Conservation (phyloP, 2,797 vertebrate genomes). For the Rhadinocentrus ornatus region DNA sequence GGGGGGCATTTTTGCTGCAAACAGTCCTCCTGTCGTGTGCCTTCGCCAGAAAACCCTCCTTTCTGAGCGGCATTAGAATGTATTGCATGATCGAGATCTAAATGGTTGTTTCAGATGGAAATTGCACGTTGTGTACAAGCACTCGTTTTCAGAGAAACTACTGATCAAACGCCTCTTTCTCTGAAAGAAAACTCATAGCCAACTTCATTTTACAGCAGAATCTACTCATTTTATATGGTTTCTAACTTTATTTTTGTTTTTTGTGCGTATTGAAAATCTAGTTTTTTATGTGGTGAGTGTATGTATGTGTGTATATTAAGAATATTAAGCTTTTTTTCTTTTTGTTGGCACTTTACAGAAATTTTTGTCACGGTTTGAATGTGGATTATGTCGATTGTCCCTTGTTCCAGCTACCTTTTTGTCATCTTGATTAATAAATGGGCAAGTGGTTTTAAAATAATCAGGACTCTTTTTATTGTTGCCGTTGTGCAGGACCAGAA, state of each 20-base stretch:
- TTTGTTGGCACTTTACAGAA: slow-evolving; percentile 78
- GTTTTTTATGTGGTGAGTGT: slow-evolving; percentile 71
- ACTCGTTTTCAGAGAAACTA: slow-evolving; percentile 62
- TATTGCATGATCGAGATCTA: slow-evolving; percentile 27
- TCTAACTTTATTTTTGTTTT: slow-evolving; percentile 25
- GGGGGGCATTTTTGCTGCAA: slow-evolving; percentile 25
- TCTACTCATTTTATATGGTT: slow-evolving; percentile 48
- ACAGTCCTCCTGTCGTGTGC: slow-evolving; percentile 54
- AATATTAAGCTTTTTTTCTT: slow-evolving; percentile 59
- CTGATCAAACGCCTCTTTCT: slow-evolving; percentile 62
- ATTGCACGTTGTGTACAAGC: slow-evolving; percentile 61
- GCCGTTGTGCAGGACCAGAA: not conserved
- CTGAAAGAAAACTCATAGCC: slow-evolving; percentile 29
- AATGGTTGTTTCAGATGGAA: slow-evolving; percentile 30
- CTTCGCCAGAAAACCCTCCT: slow-evolving; percentile 58
- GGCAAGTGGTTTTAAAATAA: slow-evolving; percentile 44
- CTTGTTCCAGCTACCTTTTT: slow-evolving; percentile 38
- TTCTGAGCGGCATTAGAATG: slow-evolving; percentile 69
- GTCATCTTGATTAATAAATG: slow-evolving; percentile 71
- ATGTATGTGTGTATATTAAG: slow-evolving; percentile 27
- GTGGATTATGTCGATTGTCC: slow-evolving; percentile 56
- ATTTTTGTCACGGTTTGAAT: slow-evolving; percentile 67
- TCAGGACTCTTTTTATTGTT: not conserved
- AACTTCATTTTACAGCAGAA: slow-evolving; percentile 44
- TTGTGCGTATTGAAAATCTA: slow-evolving; percentile 57